Percentiles rank a stretch among this genome's conserved stretches.
Conservation (phyloP, 2,113 vertebrate species). For the Microtus ochrogaster region DNA sequence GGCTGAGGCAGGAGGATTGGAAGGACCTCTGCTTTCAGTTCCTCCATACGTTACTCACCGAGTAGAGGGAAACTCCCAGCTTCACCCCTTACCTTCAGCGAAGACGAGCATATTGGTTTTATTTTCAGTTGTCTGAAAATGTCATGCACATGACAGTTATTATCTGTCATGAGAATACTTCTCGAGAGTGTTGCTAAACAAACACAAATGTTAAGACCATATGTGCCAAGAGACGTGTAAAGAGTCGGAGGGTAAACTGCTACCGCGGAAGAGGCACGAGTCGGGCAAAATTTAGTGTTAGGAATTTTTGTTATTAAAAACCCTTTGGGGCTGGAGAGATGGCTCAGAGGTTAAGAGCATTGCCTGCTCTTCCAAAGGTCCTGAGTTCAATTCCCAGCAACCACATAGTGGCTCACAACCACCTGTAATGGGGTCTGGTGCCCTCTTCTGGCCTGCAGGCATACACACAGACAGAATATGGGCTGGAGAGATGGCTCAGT, state of each 20-base stretch:
- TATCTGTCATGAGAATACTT: neutral
- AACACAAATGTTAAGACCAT: neutral
- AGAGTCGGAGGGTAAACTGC: neutral
- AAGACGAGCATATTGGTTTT: conserved; percentile 23
- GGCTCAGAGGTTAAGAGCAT: no score
- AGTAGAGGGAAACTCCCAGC: neutral
- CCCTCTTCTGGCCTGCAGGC: no score
- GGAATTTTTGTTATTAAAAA: neutral
- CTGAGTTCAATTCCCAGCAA: no score
- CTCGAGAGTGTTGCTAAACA: conserved; percentile 11
- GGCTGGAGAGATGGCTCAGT: no score
- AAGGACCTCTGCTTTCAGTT: conserved; percentile 9
- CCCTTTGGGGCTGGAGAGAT: no score
- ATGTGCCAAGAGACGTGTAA: neutral
- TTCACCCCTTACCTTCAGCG: neutral
- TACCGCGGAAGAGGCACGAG: neutral
- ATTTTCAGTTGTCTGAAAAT: conserved; percentile 8
- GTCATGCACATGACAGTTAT: neutral
- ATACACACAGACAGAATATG: no score
- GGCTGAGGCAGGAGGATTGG: neutral
- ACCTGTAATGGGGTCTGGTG: no score
- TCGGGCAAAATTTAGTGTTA: neutral
- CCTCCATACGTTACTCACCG: neutral
- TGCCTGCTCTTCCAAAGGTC: no score
- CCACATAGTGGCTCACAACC: no score